phyloP scores from a whole-genome alignment of 2,113 vertebrate genomes.

The Dasyurus viverrinus region DNA sequence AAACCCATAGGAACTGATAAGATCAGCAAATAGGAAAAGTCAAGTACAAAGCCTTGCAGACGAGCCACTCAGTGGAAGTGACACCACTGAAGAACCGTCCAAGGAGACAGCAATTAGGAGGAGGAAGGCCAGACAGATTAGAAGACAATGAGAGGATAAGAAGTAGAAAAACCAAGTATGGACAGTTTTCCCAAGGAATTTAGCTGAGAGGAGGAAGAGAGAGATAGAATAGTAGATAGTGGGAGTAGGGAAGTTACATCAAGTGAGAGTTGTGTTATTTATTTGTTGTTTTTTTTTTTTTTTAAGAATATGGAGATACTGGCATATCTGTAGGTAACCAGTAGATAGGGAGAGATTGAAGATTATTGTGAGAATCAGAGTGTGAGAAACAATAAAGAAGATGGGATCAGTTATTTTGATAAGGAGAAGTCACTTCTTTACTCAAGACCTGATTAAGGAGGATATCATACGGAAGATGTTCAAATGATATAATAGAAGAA shows the following conservation, averaged over 20 bases:
- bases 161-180: not conserved
- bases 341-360: not conserved
- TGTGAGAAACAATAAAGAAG: not conserved
- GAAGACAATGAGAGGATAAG: not conserved
- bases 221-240: not conserved
- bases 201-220: not conserved
- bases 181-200: not conserved
- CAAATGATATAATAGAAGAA: not conserved
- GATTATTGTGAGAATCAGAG: not conserved
- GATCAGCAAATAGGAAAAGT: not conserved
- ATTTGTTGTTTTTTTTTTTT: too few relatives aligned
- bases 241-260: not conserved
- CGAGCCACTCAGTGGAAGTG: not conserved
- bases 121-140: not conserved
- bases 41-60: not conserved
- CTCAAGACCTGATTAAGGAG: not conserved
- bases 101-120: not conserved
- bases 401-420: not conserved
- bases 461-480: not conserved
- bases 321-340: not conserved
- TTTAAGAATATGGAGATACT: not conserved
- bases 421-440: not conserved
- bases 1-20: not conserved
- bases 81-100: not conserved
- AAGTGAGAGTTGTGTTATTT: not conserved